Conservation (phyloP, 92 coral and sea anemone genomes). For the Hydrozoanthus gracilis region DNA sequence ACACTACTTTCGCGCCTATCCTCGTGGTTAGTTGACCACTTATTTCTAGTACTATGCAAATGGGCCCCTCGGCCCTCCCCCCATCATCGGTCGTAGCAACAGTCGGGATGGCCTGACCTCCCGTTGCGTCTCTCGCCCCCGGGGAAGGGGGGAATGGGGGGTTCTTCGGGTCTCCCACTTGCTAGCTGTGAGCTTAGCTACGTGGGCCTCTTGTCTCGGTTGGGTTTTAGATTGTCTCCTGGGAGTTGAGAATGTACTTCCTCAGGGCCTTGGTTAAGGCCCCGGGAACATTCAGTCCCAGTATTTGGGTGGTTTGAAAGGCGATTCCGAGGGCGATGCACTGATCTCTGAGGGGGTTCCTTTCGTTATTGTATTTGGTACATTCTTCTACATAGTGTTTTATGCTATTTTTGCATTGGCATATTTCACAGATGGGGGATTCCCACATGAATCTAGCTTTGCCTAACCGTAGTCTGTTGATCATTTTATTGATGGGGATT, state of each 20-base stretch:
- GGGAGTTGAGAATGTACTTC: background rate
- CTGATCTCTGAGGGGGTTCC: background rate
- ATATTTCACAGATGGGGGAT: background rate
- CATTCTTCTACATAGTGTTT: background rate
- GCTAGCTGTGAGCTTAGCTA: background rate
- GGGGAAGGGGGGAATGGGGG: background rate
- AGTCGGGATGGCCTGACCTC: background rate
- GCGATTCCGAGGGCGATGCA: background rate
- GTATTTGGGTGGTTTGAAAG: background rate
- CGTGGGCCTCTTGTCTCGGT: background rate
- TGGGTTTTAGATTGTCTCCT: background rate
- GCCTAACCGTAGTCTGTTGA: background rate
- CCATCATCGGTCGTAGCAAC: background rate
- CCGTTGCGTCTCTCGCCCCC: background rate
- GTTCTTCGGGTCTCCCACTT: background rate
- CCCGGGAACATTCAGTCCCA: background rate
- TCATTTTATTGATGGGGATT: background rate
- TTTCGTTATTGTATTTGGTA: background rate
- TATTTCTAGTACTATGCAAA: background rate
- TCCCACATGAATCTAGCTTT: background rate
- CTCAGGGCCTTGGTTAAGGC: background rate
- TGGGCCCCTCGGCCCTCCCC: background rate
- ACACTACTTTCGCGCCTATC: background rate
- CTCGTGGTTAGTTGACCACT: background rate
- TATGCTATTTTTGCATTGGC: background rate